These are phyloP conservation scores for Stictocephala bisonia DNA, from an alignment of 2,888 invertebrate species.

Conservation along the genomic window DNA sequence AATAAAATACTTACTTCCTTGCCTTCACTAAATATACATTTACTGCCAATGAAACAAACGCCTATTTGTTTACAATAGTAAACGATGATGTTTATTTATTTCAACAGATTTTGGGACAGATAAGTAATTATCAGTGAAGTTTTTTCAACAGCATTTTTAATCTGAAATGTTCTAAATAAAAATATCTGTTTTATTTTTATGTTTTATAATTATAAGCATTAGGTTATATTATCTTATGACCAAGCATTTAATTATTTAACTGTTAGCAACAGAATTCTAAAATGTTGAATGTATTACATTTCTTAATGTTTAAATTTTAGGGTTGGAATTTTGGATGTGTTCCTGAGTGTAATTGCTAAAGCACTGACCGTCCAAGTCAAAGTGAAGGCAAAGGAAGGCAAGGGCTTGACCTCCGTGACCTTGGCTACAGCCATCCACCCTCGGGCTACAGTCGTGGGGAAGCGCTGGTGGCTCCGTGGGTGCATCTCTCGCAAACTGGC, in stretches of 20 bases:
- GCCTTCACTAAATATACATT: not conserved
- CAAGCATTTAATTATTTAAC: too few species aligned
- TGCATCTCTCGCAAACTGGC: conserved; percentile 86
- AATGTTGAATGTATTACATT: too few species aligned
- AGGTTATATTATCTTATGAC: too few species aligned
- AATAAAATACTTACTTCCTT: not conserved
- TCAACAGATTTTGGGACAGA: too few species aligned
- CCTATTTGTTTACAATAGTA: not conserved
- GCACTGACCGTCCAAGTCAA: conserved; percentile 91
- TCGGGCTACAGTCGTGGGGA: conserved; percentile 69
- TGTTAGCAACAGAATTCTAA: too few species aligned
- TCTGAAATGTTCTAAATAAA: too few species aligned
- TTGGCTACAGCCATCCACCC: conserved; percentile 72
- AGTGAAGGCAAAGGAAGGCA: conserved; percentile 69
- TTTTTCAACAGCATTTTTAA: too few species aligned
- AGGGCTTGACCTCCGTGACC: conserved; percentile 70
- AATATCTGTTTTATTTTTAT: too few species aligned
- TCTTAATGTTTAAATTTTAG: too few species aligned
- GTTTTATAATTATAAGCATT: too few species aligned
- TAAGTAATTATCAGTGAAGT: too few species aligned
- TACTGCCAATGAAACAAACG: not conserved
- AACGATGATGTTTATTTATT: not conserved
- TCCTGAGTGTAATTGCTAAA: conserved; percentile 91
- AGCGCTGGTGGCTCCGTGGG: conserved; percentile 89
- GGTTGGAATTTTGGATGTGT: conserved; percentile 86